phyloP scores from a whole-genome alignment of 2,888 invertebrate species.

The Strigamia transsilvanica region DNA sequence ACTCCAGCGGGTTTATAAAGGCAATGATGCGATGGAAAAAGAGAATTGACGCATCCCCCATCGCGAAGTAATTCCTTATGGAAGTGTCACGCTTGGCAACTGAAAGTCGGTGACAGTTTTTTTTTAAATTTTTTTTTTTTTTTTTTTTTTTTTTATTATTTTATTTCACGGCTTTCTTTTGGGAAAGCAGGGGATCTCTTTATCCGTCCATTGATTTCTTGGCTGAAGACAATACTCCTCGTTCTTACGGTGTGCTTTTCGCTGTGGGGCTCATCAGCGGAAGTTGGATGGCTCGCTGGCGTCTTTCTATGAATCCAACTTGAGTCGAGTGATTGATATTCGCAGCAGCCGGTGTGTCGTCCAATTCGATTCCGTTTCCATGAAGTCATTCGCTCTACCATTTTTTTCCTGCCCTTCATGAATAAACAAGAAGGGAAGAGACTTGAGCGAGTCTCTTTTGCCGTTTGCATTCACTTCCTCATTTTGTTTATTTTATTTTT shows the following conservation, averaged over 20 bases:
- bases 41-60: not conserved
- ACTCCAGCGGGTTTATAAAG: not conserved
- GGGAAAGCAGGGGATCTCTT: conserved; percentile 12
- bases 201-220: conserved; percentile 20
- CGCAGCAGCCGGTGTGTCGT: conserved; percentile 20
- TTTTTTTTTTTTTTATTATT: not conserved
- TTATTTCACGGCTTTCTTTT: conserved; percentile 18
- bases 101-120: conserved; percentile 12
- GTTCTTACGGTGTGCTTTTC: conserved; percentile 20
- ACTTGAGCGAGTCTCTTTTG: conserved; percentile 18
- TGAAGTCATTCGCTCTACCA: conserved; percentile 20
- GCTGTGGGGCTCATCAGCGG: conserved; percentile 20
- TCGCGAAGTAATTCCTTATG: conserved; percentile 10
- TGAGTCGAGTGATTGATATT: conserved; percentile 20
- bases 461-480: conserved; percentile 20
- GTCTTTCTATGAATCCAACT: conserved; percentile 20
- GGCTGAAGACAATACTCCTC: conserved; percentile 9
- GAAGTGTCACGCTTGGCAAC: conserved; percentile 10
- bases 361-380: conserved; percentile 20
- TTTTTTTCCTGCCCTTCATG: conserved; percentile 20
- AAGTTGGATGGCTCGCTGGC: conserved; percentile 8
- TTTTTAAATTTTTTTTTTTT: conserved; percentile 7
- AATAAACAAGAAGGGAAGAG: conserved; percentile 20
- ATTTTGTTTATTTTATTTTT: not conserved
- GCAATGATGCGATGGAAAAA: not conserved